Base-by-base conservation (phyloP, 2,888 invertebrate genomes). In the Mechanitis mazaeus region DNA sequence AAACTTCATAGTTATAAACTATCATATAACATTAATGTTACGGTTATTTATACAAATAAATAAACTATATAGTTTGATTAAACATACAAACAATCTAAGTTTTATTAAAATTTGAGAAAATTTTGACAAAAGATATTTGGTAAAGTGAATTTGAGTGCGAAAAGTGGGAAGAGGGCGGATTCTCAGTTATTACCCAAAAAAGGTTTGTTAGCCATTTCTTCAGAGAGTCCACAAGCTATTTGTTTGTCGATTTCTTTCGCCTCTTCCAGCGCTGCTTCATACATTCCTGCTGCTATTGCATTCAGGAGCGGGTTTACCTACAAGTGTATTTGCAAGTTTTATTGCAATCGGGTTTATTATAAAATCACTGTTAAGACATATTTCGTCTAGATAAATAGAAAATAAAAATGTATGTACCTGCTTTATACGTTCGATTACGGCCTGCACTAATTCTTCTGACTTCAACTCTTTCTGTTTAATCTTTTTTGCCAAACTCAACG, bases 201-300 rank as follows among this genome's bases (percentile, higher is more conserved):
- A 6, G 97, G 97, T 80, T 94, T 94, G 31, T 91, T 85, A 55
- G 85, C 84, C 55, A 94, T 91, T 68, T 94, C 93, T 3, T 93
- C 92, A 0, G 91, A 81, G 59, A 94, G 80, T 2, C 92, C 92
- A 38, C 83, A 87, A 3, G 88, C 87, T 31, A 98, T 90, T 33
- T 93, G 87, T n/a, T 86, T 81, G 78, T 98, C 98, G 12, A 96
- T 92, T 68, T 91, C 87, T 72, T 91, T 91, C 0, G 98, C 97
- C 76, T 97, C 95, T 45, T 92, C 83, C 2, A 98, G 74, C 0
- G 98, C 97, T 20, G 92, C 93, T 1, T 93, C 91, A 78, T 94
- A 98, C 55, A 96, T 90, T 0, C 95, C 93, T 64, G 94, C 94
- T 0, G 95, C 94, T 0, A 98, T 90, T 0, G 96, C 95, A 84